A percentile compares a stretch with the other conserved stretches of the same genome.
Evolutionary conservation across 2,113 vertebrate species (phyloP).

Genomic region (Amblyopsis rosae): DNA sequence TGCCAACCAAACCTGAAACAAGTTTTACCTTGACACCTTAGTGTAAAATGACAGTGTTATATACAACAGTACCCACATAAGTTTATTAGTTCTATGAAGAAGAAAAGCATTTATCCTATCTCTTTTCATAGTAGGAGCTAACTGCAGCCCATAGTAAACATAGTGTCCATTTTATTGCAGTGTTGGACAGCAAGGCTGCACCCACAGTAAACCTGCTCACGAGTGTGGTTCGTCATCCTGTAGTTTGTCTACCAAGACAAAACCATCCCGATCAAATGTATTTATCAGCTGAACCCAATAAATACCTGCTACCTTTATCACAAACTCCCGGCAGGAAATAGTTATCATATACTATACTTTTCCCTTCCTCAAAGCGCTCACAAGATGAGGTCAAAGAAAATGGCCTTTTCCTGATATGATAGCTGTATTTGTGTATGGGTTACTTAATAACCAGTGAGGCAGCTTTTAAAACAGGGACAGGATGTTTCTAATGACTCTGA

Average conservation of each 20-base stretch:
- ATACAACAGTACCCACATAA: conserved; percentile 2
- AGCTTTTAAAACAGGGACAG: conserved; percentile 18
- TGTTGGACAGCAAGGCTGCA: background rate
- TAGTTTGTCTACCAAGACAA: background rate
- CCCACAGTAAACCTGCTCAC: conserved; percentile 19
- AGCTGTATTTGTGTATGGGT: conserved; percentile 57
- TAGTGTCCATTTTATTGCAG: conserved; percentile 32
- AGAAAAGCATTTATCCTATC: background rate
- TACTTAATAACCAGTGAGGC: conserved; percentile 65
- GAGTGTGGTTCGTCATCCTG: background rate
- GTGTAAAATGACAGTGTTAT: background rate
- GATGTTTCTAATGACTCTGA: conserved; percentile 28
- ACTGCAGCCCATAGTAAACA: conserved; percentile 30
- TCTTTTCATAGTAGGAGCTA: background rate
- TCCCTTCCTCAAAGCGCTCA: conserved; percentile 37
- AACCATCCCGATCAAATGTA: background rate
- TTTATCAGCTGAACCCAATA: conserved; percentile 1
- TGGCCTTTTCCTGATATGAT: conserved; percentile 57
- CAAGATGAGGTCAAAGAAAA: conserved; percentile 34
- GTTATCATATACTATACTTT: conserved; percentile 18
- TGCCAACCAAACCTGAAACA: no score
- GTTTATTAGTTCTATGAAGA: background rate
- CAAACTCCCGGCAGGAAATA: conserved; percentile 38
- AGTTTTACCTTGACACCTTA: no score
- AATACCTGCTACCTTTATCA: conserved; percentile 28